Evolutionary conservation across 2,888 invertebrate genomes (phyloP).

Genomic region (Tetanocera ferruginea): DNA sequence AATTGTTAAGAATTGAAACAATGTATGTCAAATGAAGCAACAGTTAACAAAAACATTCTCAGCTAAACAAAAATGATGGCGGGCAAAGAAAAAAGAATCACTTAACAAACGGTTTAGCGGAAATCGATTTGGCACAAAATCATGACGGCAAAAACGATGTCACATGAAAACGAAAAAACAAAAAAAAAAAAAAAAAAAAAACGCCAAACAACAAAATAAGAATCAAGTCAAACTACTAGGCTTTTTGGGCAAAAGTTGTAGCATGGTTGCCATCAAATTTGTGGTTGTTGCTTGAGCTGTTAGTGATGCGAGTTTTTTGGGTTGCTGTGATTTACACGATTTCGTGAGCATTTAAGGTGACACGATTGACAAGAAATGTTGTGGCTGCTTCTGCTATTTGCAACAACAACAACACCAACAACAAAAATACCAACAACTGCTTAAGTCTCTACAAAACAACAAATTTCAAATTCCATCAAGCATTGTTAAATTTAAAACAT

Average conservation of each 20-base stretch:
- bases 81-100: no score
- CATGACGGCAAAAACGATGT: no score
- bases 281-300: not conserved
- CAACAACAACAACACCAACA: slow-evolving; percentile 9
- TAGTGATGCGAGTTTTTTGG: not conserved
- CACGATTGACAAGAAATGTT: slow-evolving; percentile 31
- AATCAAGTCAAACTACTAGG: no score
- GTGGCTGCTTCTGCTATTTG: not conserved
- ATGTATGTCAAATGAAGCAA: no score
- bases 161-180: no score
- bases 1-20: no score
- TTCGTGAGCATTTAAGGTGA: slow-evolving; percentile 36
- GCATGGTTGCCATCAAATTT: not conserved
- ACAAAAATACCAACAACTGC: slow-evolving; percentile 31
- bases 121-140: slow-evolving; percentile 9
- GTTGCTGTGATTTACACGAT: slow-evolving; percentile 28
- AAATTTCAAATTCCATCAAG: not conserved
- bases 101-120: not conserved
- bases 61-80: no score
- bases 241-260: no score
- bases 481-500: not conserved
- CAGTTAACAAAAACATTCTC: no score
- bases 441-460: slow-evolving; percentile 1
- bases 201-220: no score
- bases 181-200: no score